phyloP scores from a whole-genome alignment of 2,113 vertebrate genomes.

The Triplophysa dalaica region DNA sequence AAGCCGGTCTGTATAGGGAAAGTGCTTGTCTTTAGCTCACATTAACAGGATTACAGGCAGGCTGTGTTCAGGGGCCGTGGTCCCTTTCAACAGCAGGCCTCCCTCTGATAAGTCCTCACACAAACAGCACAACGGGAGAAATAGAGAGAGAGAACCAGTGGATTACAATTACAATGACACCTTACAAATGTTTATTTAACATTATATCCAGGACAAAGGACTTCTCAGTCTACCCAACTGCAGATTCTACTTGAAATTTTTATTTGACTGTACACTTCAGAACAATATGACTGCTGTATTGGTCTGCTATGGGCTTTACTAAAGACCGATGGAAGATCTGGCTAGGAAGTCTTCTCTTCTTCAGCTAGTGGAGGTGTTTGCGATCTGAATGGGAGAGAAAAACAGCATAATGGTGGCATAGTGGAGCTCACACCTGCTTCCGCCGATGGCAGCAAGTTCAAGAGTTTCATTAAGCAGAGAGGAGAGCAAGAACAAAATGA shows the following conservation, averaged over 20 bases:
- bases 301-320: neutral
- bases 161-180: constrained; percentile 26
- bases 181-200: constrained; percentile 6
- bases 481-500: constrained; percentile 22
- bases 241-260: too few relatives aligned
- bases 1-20: constrained; percentile 48
- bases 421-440: constrained; percentile 51
- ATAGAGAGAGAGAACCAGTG: constrained; percentile 22
- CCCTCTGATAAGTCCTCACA: constrained; percentile 49
- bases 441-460: constrained; percentile 42
- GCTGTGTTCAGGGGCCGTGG: constrained; percentile 48
- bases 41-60: constrained; percentile 62
- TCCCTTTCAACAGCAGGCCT: constrained; percentile 44
- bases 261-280: neutral
- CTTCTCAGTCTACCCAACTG: too few relatives aligned
- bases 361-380: constrained; percentile 26
- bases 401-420: constrained; percentile 3
- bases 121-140: constrained; percentile 44
- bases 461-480: constrained; percentile 43
- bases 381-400: constrained; percentile 39
- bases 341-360: neutral
- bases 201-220: neutral
- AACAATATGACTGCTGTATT: neutral
- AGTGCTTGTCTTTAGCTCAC: constrained; percentile 51
- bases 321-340: neutral